Evolutionary conservation across 35 echinoderm and acorn worm genomes (phyloP).

Genomic region (Stichopus chloronotus): DNA sequence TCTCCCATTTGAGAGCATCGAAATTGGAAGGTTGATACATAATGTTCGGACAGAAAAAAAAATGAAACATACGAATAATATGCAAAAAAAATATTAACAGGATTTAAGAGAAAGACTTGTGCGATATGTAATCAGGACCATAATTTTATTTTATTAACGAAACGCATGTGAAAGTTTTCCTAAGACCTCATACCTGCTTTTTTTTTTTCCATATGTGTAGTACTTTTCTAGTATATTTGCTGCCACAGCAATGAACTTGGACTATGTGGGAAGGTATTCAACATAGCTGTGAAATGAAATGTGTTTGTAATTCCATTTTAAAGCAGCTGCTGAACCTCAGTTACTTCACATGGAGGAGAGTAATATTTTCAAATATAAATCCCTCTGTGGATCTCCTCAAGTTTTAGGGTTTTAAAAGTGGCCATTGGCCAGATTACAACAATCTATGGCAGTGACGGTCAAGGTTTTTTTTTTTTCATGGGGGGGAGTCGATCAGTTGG

Average conservation of each 20-base stretch:
- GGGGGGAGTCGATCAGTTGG: too few species aligned
- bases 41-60: neutral
- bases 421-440: too few species aligned
- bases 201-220: neutral
- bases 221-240: neutral
- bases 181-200: neutral
- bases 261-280: conserved; percentile 18
- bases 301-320: neutral
- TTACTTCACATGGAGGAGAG: conserved; percentile 28
- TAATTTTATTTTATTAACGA: conserved; percentile 50
- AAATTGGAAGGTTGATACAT: conserved; percentile 44
- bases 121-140: conserved; percentile 67
- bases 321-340: conserved; percentile 48
- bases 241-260: neutral
- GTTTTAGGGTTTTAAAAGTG: too few species aligned
- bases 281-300: neutral
- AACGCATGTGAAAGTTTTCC: neutral
- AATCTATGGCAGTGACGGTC: too few species aligned
- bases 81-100: conserved; percentile 52
- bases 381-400: neutral
- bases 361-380: neutral
- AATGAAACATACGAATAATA: conserved; percentile 60
- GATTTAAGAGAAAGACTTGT: conserved; percentile 38
- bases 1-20: conserved; percentile 64
- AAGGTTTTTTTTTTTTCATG: too few species aligned